Evolutionary conservation across 2,113 vertebrate genomes (phyloP).

Genomic region (Actinemys pallida): DNA sequence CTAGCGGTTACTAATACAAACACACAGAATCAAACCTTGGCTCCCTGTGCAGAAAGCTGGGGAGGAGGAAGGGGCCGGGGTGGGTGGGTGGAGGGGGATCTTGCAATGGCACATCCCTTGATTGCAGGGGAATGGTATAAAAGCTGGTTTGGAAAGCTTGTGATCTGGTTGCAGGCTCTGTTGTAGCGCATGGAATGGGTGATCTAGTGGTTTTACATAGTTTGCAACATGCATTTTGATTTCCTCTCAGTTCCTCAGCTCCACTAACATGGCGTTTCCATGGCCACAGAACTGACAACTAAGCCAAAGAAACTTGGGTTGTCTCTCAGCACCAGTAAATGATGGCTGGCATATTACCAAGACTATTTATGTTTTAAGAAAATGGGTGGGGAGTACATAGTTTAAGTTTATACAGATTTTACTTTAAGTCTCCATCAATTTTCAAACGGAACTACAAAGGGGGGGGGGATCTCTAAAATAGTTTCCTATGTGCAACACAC

Average conservation of each 20-base stretch:
- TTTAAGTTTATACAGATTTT: neutral
- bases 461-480: constrained; percentile 27
- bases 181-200: neutral
- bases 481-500: neutral
- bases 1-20: neutral
- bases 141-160: neutral
- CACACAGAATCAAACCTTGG: neutral
- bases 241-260: accelerated
- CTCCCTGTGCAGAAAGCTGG: accelerated
- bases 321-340: neutral
- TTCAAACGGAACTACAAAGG: neutral
- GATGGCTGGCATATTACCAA: neutral
- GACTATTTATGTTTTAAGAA: neutral
- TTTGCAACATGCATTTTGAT: neutral
- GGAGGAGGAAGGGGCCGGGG: neutral
- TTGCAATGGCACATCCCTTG: neutral
- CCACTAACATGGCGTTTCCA: neutral
- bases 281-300: neutral
- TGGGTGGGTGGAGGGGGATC: accelerated
- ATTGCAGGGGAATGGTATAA: neutral
- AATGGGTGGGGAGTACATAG: accelerated
- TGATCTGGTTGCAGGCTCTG: neutral
- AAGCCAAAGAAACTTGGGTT: neutral
- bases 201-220: neutral
- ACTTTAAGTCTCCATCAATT: neutral